phyloP scores from a whole-genome alignment of 2,888 invertebrate genomes.

The Halocaridina rubra region DNA sequence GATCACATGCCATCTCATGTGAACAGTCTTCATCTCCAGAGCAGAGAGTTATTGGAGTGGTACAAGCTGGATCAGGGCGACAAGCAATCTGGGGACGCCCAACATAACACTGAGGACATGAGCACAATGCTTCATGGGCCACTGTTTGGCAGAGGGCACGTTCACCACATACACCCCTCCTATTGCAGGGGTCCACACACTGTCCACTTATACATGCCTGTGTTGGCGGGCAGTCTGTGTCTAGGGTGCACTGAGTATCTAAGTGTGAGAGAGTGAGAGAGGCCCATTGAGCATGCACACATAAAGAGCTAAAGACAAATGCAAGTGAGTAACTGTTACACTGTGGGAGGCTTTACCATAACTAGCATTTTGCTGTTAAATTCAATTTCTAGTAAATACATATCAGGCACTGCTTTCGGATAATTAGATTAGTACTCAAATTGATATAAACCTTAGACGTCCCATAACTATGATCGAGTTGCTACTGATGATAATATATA shows the following conservation, averaged over 20 bases:
- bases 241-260: constrained; percentile 66
- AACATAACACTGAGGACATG: constrained; percentile 80
- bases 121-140: constrained; percentile 85
- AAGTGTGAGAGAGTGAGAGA: constrained; percentile 16
- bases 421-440: no score
- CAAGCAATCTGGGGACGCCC: constrained; percentile 76
- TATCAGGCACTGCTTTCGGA: no score
- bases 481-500: no score
- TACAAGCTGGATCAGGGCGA: constrained; percentile 82
- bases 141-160: constrained; percentile 88
- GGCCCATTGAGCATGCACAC: constrained; percentile 62
- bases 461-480: no score
- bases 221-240: constrained; percentile 67
- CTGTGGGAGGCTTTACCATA: not conserved
- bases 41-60: constrained; percentile 73
- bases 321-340: constrained; percentile 37
- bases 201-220: constrained; percentile 67
- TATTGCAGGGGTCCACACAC: constrained; percentile 74
- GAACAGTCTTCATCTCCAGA: constrained; percentile 79
- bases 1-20: constrained; percentile 79
- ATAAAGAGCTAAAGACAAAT: constrained; percentile 35
- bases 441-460: no score
- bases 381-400: not conserved
- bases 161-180: constrained; percentile 87
- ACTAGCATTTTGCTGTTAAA: not conserved